Conservation (phyloP, 2,113 vertebrate species). For the Echinops telfairi region DNA sequence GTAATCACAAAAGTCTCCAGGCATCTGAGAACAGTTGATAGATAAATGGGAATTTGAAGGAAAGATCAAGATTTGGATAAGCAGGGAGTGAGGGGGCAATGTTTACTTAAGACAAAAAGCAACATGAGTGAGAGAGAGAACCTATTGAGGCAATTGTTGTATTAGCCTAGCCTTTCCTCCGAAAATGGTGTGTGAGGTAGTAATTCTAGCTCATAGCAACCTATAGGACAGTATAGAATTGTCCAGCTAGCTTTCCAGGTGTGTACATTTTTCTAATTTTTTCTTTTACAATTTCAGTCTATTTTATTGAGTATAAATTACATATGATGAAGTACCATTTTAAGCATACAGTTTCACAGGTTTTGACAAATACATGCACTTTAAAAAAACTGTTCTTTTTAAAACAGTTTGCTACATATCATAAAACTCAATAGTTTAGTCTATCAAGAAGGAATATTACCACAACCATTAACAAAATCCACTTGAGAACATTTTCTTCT, state of each 20-base stretch:
- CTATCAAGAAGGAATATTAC: too few species aligned
- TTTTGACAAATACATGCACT: too few species aligned
- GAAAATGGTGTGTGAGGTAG: background rate
- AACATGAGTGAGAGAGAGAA: background rate
- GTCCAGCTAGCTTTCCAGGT: background rate
- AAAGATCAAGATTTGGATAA: background rate
- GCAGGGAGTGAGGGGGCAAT: background rate
- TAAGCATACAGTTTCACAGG: too few species aligned
- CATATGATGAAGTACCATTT: too few species aligned
- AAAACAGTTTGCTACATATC: too few species aligned
- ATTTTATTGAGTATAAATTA: too few species aligned
- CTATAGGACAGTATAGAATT: background rate
- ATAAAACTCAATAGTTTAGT: too few species aligned
- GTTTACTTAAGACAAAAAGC: conserved; percentile 36
- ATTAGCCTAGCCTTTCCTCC: background rate
- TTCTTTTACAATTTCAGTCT: too few species aligned
- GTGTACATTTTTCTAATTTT: background rate
- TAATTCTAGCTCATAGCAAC: background rate
- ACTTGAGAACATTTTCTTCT: too few species aligned
- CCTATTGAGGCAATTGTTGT: background rate
- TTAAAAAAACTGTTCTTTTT: too few species aligned
- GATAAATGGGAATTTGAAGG: background rate
- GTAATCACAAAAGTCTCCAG: background rate
- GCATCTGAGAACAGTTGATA: background rate
- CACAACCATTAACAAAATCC: too few species aligned